Conservation (phyloP, 2,797 vertebrate species). For the Pelochelys cantorii region DNA sequence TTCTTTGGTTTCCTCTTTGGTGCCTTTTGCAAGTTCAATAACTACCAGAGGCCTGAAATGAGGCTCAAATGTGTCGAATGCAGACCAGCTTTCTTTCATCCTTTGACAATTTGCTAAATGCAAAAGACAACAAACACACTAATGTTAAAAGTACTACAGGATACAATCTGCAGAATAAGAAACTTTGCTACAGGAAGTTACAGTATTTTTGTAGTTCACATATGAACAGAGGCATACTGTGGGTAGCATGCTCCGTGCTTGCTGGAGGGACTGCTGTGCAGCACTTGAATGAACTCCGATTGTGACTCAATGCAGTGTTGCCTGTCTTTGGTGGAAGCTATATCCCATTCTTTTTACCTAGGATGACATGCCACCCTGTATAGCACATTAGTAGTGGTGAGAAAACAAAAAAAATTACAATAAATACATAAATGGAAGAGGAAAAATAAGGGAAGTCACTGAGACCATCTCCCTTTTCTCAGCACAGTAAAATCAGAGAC, state of each 20-base stretch:
- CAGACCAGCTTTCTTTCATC: conserved; percentile 78
- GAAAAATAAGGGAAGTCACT: not conserved
- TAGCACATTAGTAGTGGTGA: not conserved
- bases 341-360: not conserved
- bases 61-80: conserved; percentile 74
- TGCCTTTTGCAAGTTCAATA: conserved; percentile 88
- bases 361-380: not conserved
- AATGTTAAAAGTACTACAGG: not conserved
- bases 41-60: conserved; percentile 90
- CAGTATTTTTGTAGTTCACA: not conserved
- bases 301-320: not conserved
- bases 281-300: not conserved
- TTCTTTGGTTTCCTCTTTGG: conserved; percentile 87
- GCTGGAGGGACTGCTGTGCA: not conserved
- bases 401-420: not conserved
- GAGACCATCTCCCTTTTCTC: not conserved
- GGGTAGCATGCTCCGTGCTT: too few species aligned
- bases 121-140: conserved; percentile 42
- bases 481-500: not conserved
- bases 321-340: not conserved
- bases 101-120: conserved; percentile 58
- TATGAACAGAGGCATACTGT: not conserved
- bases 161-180: not conserved
- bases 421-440: not conserved
- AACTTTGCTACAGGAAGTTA: not conserved